These are phyloP conservation scores for Eupithecia subumbrata DNA, from an alignment of 2,888 invertebrate species.

Conservation along the genomic window DNA sequence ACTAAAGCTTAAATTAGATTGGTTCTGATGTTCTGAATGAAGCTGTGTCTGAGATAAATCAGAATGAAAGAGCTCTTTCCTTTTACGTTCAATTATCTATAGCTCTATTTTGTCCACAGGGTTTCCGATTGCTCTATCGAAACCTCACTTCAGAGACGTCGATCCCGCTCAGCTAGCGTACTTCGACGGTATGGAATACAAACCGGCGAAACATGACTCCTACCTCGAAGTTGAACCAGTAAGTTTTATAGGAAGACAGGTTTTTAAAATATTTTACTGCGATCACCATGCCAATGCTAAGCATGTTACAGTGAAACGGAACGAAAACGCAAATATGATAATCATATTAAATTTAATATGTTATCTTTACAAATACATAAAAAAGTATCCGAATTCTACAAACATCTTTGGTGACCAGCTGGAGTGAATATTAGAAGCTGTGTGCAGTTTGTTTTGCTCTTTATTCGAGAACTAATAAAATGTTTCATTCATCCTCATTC, in stretches of 20 bases:
- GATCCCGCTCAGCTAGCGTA: conserved; percentile 83
- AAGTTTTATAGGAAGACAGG: conserved; percentile 48
- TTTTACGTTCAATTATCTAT: background rate
- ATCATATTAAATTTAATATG: no score
- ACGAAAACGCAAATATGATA: no score
- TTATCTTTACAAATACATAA: no score
- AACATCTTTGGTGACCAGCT: no score
- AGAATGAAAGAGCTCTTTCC: background rate
- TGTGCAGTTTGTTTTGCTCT: background rate
- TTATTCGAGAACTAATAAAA: background rate
- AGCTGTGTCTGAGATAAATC: background rate
- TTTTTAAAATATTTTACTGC: background rate
- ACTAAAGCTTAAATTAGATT: background rate
- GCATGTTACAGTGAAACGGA: no score
- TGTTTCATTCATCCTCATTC: background rate
- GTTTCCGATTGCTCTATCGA: conserved; percentile 89
- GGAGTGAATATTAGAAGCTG: background rate
- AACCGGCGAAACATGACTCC: conserved; percentile 75
- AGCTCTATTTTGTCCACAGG: conserved; percentile 68
- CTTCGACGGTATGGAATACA: conserved; percentile 87
- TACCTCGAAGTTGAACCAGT: conserved; percentile 89
- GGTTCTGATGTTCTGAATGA: background rate
- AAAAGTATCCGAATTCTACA: no score
- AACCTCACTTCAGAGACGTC: conserved; percentile 85
- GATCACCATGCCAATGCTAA: background rate